Evolutionary conservation across 2,113 vertebrate species (phyloP).

Genomic region (Thymallus thymallus): DNA sequence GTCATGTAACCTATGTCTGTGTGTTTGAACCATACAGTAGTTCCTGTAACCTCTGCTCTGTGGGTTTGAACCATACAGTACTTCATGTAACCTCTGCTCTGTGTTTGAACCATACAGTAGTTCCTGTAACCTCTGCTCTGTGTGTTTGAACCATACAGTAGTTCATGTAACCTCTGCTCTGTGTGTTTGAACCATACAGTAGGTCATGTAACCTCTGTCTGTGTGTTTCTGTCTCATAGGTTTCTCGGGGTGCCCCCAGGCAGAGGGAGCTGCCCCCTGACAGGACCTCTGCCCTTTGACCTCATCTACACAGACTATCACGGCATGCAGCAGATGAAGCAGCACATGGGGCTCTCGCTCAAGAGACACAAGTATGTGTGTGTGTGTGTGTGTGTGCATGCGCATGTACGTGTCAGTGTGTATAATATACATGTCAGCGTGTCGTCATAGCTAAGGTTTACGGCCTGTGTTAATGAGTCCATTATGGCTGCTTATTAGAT

Average conservation of each 20-base stretch:
- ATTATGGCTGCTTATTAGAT: slow-evolving; percentile 48
- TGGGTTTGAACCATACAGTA: too few species aligned
- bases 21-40: too few species aligned
- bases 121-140: too few species aligned
- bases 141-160: too few species aligned
- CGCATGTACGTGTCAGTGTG: neutral
- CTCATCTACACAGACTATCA: slow-evolving; percentile 98
- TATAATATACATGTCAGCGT: neutral
- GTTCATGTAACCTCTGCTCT: too few species aligned
- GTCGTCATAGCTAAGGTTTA: slow-evolving; percentile 24
- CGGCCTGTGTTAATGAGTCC: slow-evolving; percentile 43
- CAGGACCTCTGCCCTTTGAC: slow-evolving; percentile 89
- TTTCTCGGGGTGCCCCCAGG: slow-evolving; percentile 94
- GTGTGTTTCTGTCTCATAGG: slow-evolving; percentile 67
- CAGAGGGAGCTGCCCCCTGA: slow-evolving; percentile 93
- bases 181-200: too few species aligned
- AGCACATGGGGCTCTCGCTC: slow-evolving; percentile 97
- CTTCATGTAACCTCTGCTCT: too few species aligned
- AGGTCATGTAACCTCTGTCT: neutral
- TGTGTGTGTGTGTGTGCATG: neutral
- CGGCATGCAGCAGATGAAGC: slow-evolving; percentile 96
- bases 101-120: too few species aligned
- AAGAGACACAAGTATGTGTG: slow-evolving; percentile 89
- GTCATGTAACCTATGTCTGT: too few species aligned
- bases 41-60: too few species aligned